These are phyloP conservation scores for Xerus inauris DNA, from an alignment of 2,113 vertebrate species.

Conservation along the genomic window DNA sequence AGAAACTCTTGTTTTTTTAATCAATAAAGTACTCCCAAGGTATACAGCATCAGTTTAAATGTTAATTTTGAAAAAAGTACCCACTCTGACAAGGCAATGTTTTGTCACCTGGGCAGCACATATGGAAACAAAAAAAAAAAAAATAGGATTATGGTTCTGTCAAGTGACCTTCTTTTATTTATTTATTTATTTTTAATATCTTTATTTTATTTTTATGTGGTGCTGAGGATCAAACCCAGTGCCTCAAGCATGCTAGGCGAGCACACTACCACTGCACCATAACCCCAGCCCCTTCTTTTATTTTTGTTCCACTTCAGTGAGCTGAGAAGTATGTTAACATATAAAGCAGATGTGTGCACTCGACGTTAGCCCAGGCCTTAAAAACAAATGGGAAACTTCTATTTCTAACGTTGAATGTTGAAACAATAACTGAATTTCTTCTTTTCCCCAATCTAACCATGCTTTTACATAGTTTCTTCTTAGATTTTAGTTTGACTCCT, in stretches of 20 bases:
- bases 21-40: neutral
- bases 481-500: conserved; percentile 28
- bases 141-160: neutral
- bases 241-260: too few species aligned
- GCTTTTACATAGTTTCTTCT: conserved; percentile 5
- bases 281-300: neutral
- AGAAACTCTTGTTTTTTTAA: neutral
- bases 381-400: neutral
- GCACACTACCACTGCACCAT: too few species aligned
- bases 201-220: too few species aligned
- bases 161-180: neutral
- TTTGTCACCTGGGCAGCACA: neutral
- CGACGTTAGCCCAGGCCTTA: neutral
- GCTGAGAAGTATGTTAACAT: neutral
- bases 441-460: neutral
- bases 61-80: neutral
- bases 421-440: conserved; percentile 14
- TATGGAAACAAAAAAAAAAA: neutral
- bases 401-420: neutral
- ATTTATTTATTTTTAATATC: too few species aligned
- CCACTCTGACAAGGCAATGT: neutral
- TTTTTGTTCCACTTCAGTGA: neutral
- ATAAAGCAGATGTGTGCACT: neutral
- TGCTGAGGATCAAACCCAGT: too few species aligned
- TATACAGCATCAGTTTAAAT: neutral